phyloP scores from a whole-genome alignment of 2,113 vertebrate genomes.

The Excalfactoria chinensis region DNA sequence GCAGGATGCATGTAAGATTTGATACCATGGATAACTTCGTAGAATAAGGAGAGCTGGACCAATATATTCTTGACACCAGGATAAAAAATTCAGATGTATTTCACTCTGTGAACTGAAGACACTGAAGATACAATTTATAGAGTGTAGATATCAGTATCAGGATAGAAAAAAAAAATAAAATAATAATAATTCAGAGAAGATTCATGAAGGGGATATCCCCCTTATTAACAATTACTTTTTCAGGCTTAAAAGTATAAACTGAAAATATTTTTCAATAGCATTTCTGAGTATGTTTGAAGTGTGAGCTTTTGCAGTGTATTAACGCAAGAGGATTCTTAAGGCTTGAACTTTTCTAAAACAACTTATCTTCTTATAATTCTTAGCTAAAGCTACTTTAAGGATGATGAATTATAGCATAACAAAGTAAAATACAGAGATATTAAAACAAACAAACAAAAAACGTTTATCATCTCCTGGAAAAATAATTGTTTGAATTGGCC shows the following conservation, averaged over 20 bases:
- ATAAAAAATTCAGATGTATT: not conserved
- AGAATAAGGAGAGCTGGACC: not conserved
- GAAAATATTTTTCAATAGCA: not conserved
- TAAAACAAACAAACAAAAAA: not conserved
- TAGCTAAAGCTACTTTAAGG: slow-evolving; percentile 19
- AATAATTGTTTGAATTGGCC: slow-evolving; percentile 18
- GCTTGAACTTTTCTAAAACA: not conserved
- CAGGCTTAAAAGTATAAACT: not conserved
- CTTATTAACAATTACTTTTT: not conserved
- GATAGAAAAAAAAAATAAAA: not conserved
- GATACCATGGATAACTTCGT: not conserved
- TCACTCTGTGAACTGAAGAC: not conserved
- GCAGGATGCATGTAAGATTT: not conserved
- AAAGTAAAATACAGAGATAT: not conserved
- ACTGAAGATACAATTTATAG: not conserved
- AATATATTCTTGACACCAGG: not conserved
- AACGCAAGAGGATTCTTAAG: not conserved
- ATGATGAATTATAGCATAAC: slow-evolving; percentile 9
- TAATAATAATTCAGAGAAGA: not conserved
- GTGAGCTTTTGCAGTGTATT: not conserved
- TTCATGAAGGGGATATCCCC: not conserved
- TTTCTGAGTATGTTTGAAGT: not conserved
- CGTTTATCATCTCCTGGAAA: slow-evolving; percentile 23
- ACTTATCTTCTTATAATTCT: slow-evolving; percentile 41
- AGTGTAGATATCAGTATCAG: not conserved